Evolutionary conservation across 1,140 invertebrate species (phyloP), one percentile per base, ranked within the genome.

Genomic region (Panagrolaimus sp.): DNA sequence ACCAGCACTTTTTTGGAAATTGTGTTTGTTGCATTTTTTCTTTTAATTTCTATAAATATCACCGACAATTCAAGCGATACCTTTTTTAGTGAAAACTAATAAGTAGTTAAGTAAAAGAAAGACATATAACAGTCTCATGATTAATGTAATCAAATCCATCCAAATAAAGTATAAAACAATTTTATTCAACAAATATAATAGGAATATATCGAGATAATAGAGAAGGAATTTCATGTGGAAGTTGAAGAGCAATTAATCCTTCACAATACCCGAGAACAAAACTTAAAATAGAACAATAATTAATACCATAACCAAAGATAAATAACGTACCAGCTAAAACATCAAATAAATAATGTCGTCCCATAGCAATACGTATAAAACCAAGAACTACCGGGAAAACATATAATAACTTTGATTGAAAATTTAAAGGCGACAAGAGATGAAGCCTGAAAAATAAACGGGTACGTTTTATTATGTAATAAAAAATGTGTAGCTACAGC

Each of bases 331-430:
- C 95, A 57, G 85, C 88, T 1, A 89, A 11, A 4, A 96, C 88
- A 86, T 98, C 95, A 7, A 92, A 82, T 27, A 96, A 80, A 83
- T 92, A 90, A 84, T 98, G 95, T 69, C 92, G 87, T 63, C 88
- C 88, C 68, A 92, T 83, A 1, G 93, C 80, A 44, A 95, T 83
- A 76, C 94, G 86, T 7, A 92, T 95, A 0, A 91, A 45, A 69
- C 87, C 88, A 1, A 96, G 88, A 27, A 89, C 84, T 1, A 87
- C 79, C 5, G 88, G 86, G 93, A 0, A 89, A 85, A 16, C 79
- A 43, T 20, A 63, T 44, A 51, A 79, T 0, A 89, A 85, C 7
- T 66, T 51, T 16, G 80, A 69, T 5, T 79, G 67, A 38, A 78
- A 9, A 43, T 42, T 23, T 66, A 57, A 43, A 63, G 64, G 9